Percentiles rank a stretch among this genome's conserved stretches.
These are phyloP conservation scores for Watsonalla cultraria DNA, from an alignment of 2,888 invertebrate species.

Conservation along the genomic window DNA sequence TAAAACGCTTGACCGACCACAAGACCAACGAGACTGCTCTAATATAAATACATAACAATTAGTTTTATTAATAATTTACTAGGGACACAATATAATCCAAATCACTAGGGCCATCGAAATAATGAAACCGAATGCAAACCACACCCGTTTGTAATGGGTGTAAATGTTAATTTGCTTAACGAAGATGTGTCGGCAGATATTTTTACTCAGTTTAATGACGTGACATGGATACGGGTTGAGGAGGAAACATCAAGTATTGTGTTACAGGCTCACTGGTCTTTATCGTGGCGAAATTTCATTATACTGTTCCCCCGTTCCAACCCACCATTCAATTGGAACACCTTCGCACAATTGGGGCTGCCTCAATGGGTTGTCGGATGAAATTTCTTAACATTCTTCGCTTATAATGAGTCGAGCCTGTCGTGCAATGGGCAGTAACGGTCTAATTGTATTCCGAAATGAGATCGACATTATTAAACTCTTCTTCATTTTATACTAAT, in stretches of 20 bases:
- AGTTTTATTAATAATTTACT: no score
- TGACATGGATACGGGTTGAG: constrained; percentile 73
- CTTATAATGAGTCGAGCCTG: constrained; percentile 70
- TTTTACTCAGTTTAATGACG: constrained; percentile 70
- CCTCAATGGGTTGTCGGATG: constrained; percentile 76
- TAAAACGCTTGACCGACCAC: no score
- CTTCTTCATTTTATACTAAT: constrained; percentile 41
- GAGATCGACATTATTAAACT: constrained; percentile 72
- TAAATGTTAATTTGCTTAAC: constrained; percentile 61
- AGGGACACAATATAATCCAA: no score
- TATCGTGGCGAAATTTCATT: constrained; percentile 76
- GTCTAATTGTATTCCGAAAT: constrained; percentile 70
- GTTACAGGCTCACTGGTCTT: constrained; percentile 73
- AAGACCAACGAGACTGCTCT: no score
- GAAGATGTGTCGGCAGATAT: constrained; percentile 73
- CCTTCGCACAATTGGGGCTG: constrained; percentile 75
- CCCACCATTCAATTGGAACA: constrained; percentile 75
- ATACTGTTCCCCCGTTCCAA: constrained; percentile 71
- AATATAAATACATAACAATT: no score
- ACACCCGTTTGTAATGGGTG: constrained; percentile 30
- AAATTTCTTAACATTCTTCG: constrained; percentile 77
- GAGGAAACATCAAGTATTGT: constrained; percentile 77
- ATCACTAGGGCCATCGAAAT: constrained; percentile 7
- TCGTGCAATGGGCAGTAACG: constrained; percentile 74
- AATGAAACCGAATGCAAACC: constrained; percentile 11